Evolutionary conservation across 2,113 vertebrate species (phyloP).

Genomic region (Albula goreensis): DNA sequence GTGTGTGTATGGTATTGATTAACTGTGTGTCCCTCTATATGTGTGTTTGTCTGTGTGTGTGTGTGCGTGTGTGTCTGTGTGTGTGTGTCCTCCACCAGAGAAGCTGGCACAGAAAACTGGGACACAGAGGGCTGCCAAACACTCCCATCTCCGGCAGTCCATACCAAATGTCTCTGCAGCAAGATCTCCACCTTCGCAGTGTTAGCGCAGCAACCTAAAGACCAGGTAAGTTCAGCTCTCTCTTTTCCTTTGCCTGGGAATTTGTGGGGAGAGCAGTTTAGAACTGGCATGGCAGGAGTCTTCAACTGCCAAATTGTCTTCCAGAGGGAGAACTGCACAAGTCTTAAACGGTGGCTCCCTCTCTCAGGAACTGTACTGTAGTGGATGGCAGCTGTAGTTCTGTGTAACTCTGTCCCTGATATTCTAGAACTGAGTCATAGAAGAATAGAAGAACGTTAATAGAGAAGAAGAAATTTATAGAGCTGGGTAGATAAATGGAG

Average conservation of each 20-base stretch:
- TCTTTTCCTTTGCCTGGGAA: conserved; percentile 10
- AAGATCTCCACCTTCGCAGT: conserved; percentile 92
- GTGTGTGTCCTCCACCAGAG: conserved; percentile 73
- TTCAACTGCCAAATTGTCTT: neutral
- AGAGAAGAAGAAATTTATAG: neutral
- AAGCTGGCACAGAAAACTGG: conserved; percentile 91
- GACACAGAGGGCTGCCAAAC: conserved; percentile 95
- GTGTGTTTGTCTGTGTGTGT: conserved; percentile 29
- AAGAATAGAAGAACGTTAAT: neutral
- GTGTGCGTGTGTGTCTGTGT: conserved; percentile 29
- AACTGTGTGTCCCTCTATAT: conserved; percentile 41
- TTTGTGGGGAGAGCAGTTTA: neutral
- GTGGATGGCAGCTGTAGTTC: neutral
- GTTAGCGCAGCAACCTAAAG: conserved; percentile 90
- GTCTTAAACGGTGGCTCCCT: neutral
- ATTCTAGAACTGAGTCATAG: neutral
- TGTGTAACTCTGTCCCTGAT: neutral
- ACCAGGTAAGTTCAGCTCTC: conserved; percentile 79
- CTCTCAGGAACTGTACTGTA: neutral
- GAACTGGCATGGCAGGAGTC: neutral
- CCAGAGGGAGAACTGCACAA: neutral
- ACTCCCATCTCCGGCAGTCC: conserved; percentile 82
- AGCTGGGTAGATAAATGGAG: neutral
- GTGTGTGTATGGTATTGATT: conserved; percentile 41
- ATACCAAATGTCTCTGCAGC: conserved; percentile 96